phyloP scores from a whole-genome alignment of 64 coral and sea anemone genomes.

The Trachythela sp. region DNA sequence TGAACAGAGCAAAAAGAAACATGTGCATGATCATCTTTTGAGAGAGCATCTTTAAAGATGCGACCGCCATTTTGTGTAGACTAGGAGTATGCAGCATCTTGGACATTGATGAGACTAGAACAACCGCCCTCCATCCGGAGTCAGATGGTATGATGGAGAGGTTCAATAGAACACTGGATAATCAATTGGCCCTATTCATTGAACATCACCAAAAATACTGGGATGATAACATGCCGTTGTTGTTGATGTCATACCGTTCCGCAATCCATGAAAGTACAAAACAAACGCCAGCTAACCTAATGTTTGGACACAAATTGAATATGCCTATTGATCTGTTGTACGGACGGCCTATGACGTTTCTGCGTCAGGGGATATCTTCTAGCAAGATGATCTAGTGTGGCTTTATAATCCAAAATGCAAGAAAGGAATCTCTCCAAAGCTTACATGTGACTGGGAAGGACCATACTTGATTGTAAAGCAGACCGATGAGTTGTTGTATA shows the following conservation, averaged over 20 bases:
- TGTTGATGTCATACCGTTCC: not conserved
- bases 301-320: not conserved
- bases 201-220: slow-evolving; percentile 4
- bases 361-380: not conserved
- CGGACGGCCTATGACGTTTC: not conserved
- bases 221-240: not conserved
- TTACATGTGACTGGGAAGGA: not conserved
- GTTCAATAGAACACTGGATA: not conserved
- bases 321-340: slow-evolving; percentile 2
- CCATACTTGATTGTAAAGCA: not conserved
- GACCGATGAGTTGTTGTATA: not conserved
- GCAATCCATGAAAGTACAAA: slow-evolving; percentile 21
- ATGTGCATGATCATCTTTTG: no score
- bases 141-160: slow-evolving; percentile 8
- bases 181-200: not conserved
- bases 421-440: slow-evolving; percentile 1
- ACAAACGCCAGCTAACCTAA: slow-evolving; percentile 3
- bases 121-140: not conserved
- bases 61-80: no score
- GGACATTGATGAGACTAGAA: not conserved
- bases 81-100: not conserved
- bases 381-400: not conserved
- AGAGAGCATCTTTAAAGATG: no score
- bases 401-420: not conserved
- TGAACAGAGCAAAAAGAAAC: no score